Conservation (phyloP, 2,888 invertebrate genomes). For the Chrysomela aeneicollis region DNA sequence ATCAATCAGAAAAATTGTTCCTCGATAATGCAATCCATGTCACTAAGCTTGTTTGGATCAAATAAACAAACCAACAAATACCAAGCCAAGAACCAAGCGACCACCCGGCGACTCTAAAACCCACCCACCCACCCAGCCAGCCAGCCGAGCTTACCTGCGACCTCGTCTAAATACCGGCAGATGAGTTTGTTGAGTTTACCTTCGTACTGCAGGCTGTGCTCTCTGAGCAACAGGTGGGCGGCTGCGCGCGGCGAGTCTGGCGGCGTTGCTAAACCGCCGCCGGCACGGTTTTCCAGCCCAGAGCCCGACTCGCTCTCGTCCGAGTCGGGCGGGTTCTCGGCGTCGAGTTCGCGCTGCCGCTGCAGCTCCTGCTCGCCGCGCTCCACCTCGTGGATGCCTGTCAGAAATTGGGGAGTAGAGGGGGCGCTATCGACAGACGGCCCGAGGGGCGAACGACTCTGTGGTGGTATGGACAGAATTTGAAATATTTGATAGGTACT, state of each 20-base stretch:
- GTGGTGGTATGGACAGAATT: no score
- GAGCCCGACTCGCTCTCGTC: conserved; percentile 74
- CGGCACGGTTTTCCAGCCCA: conserved; percentile 64
- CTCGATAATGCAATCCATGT: no score
- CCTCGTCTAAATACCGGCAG: conserved; percentile 49
- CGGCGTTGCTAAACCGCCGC: conserved; percentile 84
- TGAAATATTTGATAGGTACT: no score
- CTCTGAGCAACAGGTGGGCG: conserved; percentile 74
- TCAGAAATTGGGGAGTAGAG: background rate
- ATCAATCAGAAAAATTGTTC: no score
- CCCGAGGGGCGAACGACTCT: no score
- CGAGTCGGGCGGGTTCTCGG: conserved; percentile 66
- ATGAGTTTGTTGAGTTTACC: conserved; percentile 63
- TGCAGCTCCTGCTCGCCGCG: conserved; percentile 83
- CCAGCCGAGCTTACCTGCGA: conserved; percentile 45
- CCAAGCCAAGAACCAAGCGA: no score
- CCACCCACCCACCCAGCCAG: conserved; percentile 19
- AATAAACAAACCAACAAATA: no score
- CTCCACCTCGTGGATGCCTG: conserved; percentile 87
- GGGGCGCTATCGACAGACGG: no score
- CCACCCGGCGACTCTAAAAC: no score
- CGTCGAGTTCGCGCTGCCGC: conserved; percentile 65
- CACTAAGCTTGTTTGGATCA: no score
- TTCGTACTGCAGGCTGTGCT: conserved; percentile 75
- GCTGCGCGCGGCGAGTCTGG: conserved; percentile 91